phyloP scores from a whole-genome alignment of 1,140 invertebrate species.

The Venturia canescens region DNA sequence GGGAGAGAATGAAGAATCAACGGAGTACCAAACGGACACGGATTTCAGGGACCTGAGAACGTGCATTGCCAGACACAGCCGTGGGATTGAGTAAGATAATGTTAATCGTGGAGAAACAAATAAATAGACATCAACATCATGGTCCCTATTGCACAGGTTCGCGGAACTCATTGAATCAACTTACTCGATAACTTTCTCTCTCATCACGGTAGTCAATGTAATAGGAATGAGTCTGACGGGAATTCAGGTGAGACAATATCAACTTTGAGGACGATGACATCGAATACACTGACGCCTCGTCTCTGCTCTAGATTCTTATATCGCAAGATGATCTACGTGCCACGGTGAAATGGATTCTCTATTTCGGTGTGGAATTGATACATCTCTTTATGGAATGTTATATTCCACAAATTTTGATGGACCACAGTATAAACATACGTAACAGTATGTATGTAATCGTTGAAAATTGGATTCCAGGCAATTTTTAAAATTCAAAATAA shows the following conservation, averaged over 20 bases:
- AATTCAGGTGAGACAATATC: constrained; percentile 49
- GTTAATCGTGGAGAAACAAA: not conserved
- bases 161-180: constrained; percentile 51
- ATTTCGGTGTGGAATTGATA: constrained; percentile 12
- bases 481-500: not conserved
- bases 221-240: constrained; percentile 41
- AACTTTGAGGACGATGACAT: not conserved
- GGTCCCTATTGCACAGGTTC: constrained; percentile 44
- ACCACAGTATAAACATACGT: constrained; percentile 44
- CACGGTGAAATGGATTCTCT: constrained; percentile 32
- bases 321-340: not conserved
- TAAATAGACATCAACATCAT: not conserved
- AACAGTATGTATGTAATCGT: constrained; percentile 43
- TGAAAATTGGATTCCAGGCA: not conserved
- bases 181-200: constrained; percentile 41
- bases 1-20: not conserved
- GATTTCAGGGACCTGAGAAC: constrained; percentile 31
- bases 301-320: not conserved
- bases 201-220: constrained; percentile 32
- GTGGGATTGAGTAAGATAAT: constrained; percentile 47
- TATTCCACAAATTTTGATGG: constrained; percentile 48
- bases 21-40: constrained; percentile 5
- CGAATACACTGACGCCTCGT: too few species aligned
- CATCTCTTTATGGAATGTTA: constrained; percentile 54
- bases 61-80: constrained; percentile 48